A percentile compares a stretch with the other conserved stretches of the same genome.
phyloP scores from a whole-genome alignment of 2,888 invertebrate species.

The Erynnis tages region DNA sequence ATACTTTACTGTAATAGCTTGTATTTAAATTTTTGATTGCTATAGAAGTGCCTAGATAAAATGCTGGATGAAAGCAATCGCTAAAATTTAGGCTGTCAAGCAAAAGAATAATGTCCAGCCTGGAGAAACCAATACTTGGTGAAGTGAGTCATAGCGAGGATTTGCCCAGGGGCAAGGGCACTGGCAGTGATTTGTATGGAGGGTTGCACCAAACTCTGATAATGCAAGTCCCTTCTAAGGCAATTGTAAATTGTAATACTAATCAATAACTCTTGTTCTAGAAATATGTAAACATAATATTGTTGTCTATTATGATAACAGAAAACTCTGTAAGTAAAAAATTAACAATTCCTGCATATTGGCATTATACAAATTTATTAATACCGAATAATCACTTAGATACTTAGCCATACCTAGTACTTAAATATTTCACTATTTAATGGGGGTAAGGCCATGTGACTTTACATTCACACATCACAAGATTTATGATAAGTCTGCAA shows the following conservation, averaged over 20 bases:
- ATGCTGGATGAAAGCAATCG: too few species aligned
- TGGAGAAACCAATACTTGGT: too few species aligned
- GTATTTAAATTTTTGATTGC: too few species aligned
- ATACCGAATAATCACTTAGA: slow-evolving; percentile 1
- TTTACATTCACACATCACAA: too few species aligned
- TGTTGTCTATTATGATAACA: neutral
- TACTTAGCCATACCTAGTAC: neutral
- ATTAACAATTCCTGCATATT: slow-evolving; percentile 8
- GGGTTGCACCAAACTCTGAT: neutral
- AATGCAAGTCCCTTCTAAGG: slow-evolving; percentile 1
- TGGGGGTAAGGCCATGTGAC: too few species aligned
- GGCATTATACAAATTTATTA: slow-evolving; percentile 6
- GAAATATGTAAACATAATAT: neutral
- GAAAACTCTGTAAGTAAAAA: neutral
- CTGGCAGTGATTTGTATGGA: neutral
- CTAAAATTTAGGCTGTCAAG: too few species aligned
- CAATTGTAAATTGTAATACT: neutral
- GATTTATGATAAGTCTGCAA: too few species aligned
- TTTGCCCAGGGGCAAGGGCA: neutral
- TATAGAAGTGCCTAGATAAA: too few species aligned
- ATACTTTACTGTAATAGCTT: too few species aligned
- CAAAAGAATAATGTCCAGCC: neutral
- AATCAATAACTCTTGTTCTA: neutral
- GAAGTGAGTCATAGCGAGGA: neutral
- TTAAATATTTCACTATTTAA: too few species aligned